Conservation (phyloP, 2,113 vertebrate species). For the Pteruthius melanotis region DNA sequence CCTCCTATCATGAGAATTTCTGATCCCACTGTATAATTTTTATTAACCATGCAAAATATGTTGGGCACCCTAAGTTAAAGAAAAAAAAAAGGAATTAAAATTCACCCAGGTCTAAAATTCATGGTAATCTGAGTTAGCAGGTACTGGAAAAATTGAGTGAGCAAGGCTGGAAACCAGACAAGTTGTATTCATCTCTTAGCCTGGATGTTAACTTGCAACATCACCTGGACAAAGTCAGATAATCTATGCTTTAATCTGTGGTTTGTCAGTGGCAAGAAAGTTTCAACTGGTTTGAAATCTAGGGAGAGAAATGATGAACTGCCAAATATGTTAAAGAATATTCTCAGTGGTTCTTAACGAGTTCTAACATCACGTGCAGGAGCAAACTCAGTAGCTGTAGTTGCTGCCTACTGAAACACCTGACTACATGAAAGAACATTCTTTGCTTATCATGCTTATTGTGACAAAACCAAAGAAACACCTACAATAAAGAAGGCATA, state of each 20-base stretch:
- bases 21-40: not conserved
- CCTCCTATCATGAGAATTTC: not conserved
- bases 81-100: not conserved
- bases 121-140: not conserved
- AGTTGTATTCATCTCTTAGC: not conserved
- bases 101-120: not conserved
- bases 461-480: not conserved
- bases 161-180: not conserved
- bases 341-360: not conserved
- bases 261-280: not conserved
- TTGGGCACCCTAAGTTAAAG: not conserved
- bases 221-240: not conserved
- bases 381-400: not conserved
- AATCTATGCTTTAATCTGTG: not conserved
- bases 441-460: not conserved
- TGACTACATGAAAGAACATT: not conserved
- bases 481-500: not conserved
- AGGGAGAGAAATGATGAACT: not conserved
- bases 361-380: not conserved
- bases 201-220: not conserved
- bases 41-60: not conserved
- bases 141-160: not conserved
- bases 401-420: not conserved
- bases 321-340: not conserved
- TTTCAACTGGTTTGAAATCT: not conserved